Evolutionary conservation across 2,797 vertebrate genomes (phyloP).

Genomic region (Molothrus ater): DNA sequence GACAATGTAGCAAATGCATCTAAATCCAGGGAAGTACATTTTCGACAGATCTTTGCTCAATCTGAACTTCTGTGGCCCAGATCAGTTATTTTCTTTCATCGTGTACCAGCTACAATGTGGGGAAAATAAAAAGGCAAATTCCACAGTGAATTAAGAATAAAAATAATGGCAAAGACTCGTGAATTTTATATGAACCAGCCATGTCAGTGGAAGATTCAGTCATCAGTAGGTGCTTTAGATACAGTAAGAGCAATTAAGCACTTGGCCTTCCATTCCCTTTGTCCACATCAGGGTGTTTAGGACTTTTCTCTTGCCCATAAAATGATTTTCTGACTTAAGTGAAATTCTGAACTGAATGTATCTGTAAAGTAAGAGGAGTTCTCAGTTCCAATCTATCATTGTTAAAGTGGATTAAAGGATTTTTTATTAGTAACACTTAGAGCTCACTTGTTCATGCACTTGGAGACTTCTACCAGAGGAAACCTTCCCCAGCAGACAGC

Average conservation of each 20-base stretch:
- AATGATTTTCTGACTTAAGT: conserved; percentile 36
- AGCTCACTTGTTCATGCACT: conserved; percentile 56
- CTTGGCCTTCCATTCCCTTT: background rate
- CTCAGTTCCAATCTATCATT: conserved; percentile 61
- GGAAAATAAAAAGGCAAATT: background rate
- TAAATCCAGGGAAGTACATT: background rate
- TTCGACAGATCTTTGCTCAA: background rate
- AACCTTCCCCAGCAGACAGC: conserved; percentile 35
- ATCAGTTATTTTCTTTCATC: background rate
- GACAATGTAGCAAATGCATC: background rate
- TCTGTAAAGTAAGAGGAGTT: conserved; percentile 34
- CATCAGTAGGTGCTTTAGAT: background rate
- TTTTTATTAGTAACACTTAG: conserved; percentile 68
- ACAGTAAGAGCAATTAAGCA: background rate
- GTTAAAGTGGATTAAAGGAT: conserved; percentile 69
- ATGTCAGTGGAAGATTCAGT: background rate
- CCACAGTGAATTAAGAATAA: background rate
- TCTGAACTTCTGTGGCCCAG: background rate
- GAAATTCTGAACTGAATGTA: conserved; percentile 46
- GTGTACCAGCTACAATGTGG: background rate
- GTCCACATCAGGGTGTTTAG: background rate
- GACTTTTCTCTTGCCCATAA: background rate
- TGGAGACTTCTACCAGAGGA: conserved; percentile 55
- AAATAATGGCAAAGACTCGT: background rate
- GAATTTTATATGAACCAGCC: background rate